Evolutionary conservation across 2,888 invertebrate genomes (phyloP).

Genomic region (Trichacis sp.): DNA sequence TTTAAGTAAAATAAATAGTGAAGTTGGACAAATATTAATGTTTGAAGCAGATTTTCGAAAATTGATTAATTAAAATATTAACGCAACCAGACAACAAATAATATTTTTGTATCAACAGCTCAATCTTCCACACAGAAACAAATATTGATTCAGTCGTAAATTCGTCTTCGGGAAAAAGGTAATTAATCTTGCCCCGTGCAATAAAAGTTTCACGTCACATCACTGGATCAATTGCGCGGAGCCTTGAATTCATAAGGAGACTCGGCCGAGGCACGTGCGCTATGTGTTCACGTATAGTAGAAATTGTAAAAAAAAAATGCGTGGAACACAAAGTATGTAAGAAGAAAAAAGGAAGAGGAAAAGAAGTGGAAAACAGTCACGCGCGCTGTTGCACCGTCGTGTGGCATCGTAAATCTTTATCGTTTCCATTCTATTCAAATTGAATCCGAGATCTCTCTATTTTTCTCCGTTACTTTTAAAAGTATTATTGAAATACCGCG

Average conservation of each 20-base stretch:
- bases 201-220: slow-evolving; percentile 2
- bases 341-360: slow-evolving; percentile 20
- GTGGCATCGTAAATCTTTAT: slow-evolving; percentile 37
- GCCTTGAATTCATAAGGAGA: slow-evolving; percentile 26
- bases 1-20: too few relatives aligned
- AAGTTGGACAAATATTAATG: too few relatives aligned
- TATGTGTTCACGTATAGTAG: slow-evolving; percentile 11
- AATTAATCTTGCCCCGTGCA: background rate
- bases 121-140: too few relatives aligned
- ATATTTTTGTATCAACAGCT: too few relatives aligned
- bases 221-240: slow-evolving; percentile 12
- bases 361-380: slow-evolving; percentile 39
- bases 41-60: too few relatives aligned
- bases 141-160: too few relatives aligned
- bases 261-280: slow-evolving; percentile 7
- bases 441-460: slow-evolving; percentile 35
- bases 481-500: slow-evolving; percentile 22
- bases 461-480: slow-evolving; percentile 20
- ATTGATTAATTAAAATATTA: too few relatives aligned
- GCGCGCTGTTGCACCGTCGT: slow-evolving; percentile 20
- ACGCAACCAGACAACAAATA: too few relatives aligned
- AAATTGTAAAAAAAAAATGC: slow-evolving; percentile 22
- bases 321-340: slow-evolving; percentile 19
- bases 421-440: slow-evolving; percentile 39
- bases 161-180: background rate